Evolutionary conservation across 64 coral and sea anemone species (phyloP), one percentile per base, ranked within the genome.

Genomic region (Anthopleura sola): DNA sequence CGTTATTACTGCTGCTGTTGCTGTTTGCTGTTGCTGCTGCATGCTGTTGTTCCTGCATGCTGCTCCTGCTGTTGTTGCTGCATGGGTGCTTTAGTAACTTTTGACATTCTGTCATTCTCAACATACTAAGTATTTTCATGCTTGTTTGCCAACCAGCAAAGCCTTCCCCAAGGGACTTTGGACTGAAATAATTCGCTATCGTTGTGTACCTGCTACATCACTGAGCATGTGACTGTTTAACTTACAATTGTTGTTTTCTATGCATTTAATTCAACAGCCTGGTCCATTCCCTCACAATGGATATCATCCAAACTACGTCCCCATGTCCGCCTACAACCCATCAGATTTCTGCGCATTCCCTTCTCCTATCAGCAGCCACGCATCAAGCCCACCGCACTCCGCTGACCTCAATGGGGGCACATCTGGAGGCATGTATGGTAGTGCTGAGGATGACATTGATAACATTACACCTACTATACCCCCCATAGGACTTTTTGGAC

Each of bases 321-420:
- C 29, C 66, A 71, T 71, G 66, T 29, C 66, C n/a, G n/a, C n/a
- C 29, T 71, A 71, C 28, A 71, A 71, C 66, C 66, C 66, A 16
- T 11, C 66, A 11, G 76, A 79, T 79, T 24, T 79, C 19, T 38
- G 76, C 20, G 19, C 76, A 46, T 79, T 48, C 18, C 76, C 44
- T 20, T 48, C 76, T 18, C 76, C 76, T 10, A 79, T 79, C 76
- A 79, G 76, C 76, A 48, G 76, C 24, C 76, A 79, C 76, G 39
- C 44, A 48, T n/a, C 76, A 40, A 79, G 37, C 39, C 76, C 36
- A 24, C 36, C 76, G 21, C 36, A 79, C 38, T 79, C 76, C 37
- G 44, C 36, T 12, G 76, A 79, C 37, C 21, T 79, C 19, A 79
- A 11, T n/a, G 44, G 75, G 6, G 37, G 19, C 38, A 47, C 37